phyloP scores from a whole-genome alignment of 1,140 invertebrate genomes.

The Drosophila bocqueti region DNA sequence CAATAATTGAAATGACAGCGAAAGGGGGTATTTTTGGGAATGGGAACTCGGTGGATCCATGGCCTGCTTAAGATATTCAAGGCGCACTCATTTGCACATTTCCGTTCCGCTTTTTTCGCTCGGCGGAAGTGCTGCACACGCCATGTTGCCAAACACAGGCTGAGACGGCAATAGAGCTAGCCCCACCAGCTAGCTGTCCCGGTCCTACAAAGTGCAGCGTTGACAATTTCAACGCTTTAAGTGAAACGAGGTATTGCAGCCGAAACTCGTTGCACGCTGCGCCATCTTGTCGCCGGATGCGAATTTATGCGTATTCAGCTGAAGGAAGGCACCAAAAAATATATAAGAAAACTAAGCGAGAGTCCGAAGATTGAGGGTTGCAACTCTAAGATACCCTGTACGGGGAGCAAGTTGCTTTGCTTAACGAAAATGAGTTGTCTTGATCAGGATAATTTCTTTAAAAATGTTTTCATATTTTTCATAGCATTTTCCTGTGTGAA shows the following conservation, averaged over 20 bases:
- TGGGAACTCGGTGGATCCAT: slow-evolving; percentile 18
- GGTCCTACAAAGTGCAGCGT: slow-evolving; percentile 58
- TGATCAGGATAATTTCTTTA: neutral
- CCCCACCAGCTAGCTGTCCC: neutral
- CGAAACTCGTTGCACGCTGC: slow-evolving; percentile 43
- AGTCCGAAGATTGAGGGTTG: neutral
- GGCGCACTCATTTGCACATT: slow-evolving; percentile 77
- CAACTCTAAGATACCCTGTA: neutral
- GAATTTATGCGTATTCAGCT: slow-evolving; percentile 81
- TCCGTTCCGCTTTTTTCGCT: slow-evolving; percentile 61
- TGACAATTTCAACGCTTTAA: slow-evolving; percentile 64
- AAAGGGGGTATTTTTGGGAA: neutral
- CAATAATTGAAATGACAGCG: slow-evolving; percentile 42
- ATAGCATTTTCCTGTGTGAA: neutral
- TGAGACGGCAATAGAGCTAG: slow-evolving; percentile 9
- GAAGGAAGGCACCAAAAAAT: slow-evolving; percentile 24
- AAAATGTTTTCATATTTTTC: neutral
- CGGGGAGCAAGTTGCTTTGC: neutral
- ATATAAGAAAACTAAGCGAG: slow-evolving; percentile 3
- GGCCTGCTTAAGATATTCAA: slow-evolving; percentile 73
- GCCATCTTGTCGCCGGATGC: slow-evolving; percentile 78
- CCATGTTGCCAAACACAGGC: slow-evolving; percentile 50
- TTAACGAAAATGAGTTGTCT: neutral
- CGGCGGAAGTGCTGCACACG: slow-evolving; percentile 54
- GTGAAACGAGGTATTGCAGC: slow-evolving; percentile 54